Base-by-base conservation (phyloP, 2,113 vertebrate genomes). In the Psilopsiagon aurifrons region DNA sequence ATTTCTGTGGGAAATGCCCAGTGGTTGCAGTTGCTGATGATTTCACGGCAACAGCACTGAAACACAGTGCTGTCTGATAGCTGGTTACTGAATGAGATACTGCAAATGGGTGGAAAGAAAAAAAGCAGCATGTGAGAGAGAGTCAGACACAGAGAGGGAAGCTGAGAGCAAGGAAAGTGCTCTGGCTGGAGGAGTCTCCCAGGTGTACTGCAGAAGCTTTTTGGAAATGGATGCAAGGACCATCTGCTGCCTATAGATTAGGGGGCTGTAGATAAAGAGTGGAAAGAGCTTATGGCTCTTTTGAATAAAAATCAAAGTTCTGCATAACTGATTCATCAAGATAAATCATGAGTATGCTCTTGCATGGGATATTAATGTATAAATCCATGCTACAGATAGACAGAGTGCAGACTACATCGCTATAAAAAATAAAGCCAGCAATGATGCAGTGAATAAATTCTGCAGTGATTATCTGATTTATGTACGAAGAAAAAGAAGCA, bases 1-100 rank as follows among this genome's bases (percentile, higher is more conserved):
- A 95, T 98, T 97, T 97, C 97, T 92, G 96, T 91, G 98, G 98
- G 98, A 95, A 98, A 98, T 98, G 98, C 98, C 98, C 96, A 97
- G 97, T 95, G 98, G 97, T 97, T 98, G 98, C 97, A 97, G 98
- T 98, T 98, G 98, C 98, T 78, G 98, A 97, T 98, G 97, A 98
- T 98, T 98, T 98, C 98, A 94, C 97, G 93, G 98, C 98, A 97
- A 94, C 96, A 94, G 97, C 95, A 74, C 97, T 88, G 98, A 93
- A 94, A 92, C 70, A 59, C 85, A 24, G 88, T 35, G 88, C 5
- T 80, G 94, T 94, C 94, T 6, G 39, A 12, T 90, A 79, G 94
- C 93, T 47, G 87, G 87, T 83, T 90, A 41, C 94, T 81, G 94
- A 96, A 88, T 88, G 96, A 95, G 91, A 92, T 69, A 67, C 92